A percentile compares a stretch with the other conserved stretches of the same genome.
phyloP scores from a whole-genome alignment of 2,797 vertebrate species.

The Novumbra hubbsi region DNA sequence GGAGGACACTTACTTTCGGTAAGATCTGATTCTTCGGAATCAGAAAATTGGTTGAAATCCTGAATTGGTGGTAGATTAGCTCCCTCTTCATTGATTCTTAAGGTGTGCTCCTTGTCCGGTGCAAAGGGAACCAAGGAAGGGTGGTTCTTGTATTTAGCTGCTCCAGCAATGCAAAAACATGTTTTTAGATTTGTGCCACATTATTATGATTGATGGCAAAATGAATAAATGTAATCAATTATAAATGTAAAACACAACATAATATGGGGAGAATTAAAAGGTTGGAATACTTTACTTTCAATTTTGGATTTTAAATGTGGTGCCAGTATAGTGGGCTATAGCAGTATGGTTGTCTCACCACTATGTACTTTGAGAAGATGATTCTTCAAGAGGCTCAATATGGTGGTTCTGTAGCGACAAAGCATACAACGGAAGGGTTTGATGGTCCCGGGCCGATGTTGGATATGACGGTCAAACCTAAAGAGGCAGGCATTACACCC shows the following conservation, averaged over 20 bases:
- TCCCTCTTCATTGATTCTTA: conserved; percentile 72
- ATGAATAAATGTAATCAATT: no score
- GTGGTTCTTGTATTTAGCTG: conserved; percentile 31
- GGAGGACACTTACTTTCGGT: conserved; percentile 45
- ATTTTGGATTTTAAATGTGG: not conserved
- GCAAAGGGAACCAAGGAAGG: conserved; percentile 72
- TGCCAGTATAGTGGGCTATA: not conserved
- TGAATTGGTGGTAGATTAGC: conserved; percentile 75
- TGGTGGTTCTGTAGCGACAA: conserved; percentile 57
- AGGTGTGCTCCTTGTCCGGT: conserved; percentile 76
- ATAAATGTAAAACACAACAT: no score
- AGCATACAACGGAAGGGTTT: conserved; percentile 54
- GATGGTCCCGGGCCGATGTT: conserved; percentile 43
- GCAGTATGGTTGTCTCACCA: conserved; percentile 40
- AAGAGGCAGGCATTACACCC: not conserved
- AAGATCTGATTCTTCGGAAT: conserved; percentile 32
- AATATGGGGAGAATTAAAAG: no score
- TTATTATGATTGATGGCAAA: no score
- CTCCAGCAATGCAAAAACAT: no score
- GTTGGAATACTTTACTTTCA: no score
- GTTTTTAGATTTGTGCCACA: no score
- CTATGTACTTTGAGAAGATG: conserved; percentile 61
- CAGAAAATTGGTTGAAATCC: conserved; percentile 55
- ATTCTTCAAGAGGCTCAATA: conserved; percentile 51
- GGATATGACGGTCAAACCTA: conserved; percentile 53